Evolutionary conservation across 2,113 vertebrate genomes (phyloP).

Genomic region (Pholis gunnellus): DNA sequence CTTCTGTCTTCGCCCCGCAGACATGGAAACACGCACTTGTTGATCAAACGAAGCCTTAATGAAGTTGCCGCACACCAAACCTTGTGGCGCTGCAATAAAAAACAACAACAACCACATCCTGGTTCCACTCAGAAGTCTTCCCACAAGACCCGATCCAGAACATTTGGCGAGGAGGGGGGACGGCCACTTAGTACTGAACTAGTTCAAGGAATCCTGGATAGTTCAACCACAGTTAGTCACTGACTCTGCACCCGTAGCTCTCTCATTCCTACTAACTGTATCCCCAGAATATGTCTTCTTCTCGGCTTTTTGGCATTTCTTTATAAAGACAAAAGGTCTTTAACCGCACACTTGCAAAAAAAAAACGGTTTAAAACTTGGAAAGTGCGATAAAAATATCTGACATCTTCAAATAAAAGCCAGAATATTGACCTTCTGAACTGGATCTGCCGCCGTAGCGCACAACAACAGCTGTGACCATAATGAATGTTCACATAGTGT

Average conservation of each 20-base stretch:
- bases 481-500: neutral
- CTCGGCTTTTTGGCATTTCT: neutral
- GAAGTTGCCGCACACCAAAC: slow-evolving; percentile 54
- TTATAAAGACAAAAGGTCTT: neutral
- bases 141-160: slow-evolving; percentile 67
- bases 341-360: neutral
- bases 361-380: neutral
- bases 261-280: neutral
- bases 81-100: slow-evolving; percentile 30
- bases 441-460: neutral
- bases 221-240: slow-evolving; percentile 60
- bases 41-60: slow-evolving; percentile 50
- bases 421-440: neutral
- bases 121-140: slow-evolving; percentile 57
- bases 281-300: neutral
- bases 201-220: slow-evolving; percentile 60
- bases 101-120: slow-evolving; percentile 54
- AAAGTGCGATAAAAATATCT: slow-evolving; percentile 12
- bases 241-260: slow-evolving; percentile 20
- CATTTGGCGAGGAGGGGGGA: slow-evolving; percentile 32
- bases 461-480: neutral
- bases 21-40: slow-evolving; percentile 16
- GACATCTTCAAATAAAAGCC: neutral
- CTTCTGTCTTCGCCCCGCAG: neutral
- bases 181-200: slow-evolving; percentile 62